Evolutionary conservation across 2,113 vertebrate species (phyloP), one percentile per base, ranked within the genome.

Genomic region (Misgurnus mizolepis): DNA sequence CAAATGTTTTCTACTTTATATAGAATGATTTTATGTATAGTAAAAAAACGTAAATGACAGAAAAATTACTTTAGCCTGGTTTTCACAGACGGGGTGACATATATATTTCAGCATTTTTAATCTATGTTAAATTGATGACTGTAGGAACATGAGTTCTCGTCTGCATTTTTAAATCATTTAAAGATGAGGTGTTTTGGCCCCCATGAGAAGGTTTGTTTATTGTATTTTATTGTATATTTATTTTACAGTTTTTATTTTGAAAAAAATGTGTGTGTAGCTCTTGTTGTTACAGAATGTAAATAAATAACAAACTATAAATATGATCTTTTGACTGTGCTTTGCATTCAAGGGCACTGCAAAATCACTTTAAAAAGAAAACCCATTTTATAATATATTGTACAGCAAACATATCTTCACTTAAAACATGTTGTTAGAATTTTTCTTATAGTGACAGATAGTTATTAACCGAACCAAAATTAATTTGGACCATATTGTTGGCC

Each of bases 221-320:
- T 87, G 74, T 82, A 86, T 85, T 85, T 88, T 85, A 78, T 86
- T 86, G 71, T 83, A 84, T 93, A 91, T 93, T 93, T 93, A 91
- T 92, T 90, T 83, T 88, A 90, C 49, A 34, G 40, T 70, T 79
- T 76, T 77, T 72, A 62, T 76, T 78, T 81, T 75, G 17, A 49
- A 80, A 73, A 65, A 76, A 82, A 82, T 84, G 80, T 89, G 61
- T 87, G 85, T 88, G 84, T 88, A 74, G 88, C 86, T 87, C 76
- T 88, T 80, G 79, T 90, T 88, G 91, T 86, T 88, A 81, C 67
- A 81, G 27, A 75, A 65, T 92, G 90, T 91, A 92, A 93, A 93
- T 93, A 92, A 93, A 93, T 83, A 56, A 88, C 61, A 84, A 72
- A 76, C 10, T 18, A 58, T 5, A 3, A 58, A 58, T 58, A 58